Evolutionary conservation across 2,113 vertebrate species (phyloP).

Genomic region (Crotalus tigris): DNA sequence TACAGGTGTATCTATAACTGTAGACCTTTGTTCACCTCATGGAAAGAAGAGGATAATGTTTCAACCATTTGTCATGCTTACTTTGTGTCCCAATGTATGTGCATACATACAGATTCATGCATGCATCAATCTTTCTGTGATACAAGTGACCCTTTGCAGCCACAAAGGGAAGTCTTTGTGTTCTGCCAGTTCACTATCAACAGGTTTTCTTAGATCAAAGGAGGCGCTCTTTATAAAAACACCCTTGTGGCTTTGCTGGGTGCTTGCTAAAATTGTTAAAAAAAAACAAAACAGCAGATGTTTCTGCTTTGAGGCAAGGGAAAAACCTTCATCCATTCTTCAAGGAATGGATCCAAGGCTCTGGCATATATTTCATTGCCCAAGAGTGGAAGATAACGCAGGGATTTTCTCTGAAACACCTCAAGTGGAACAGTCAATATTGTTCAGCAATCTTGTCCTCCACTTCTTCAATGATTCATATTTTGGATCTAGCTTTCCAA

Average conservation of each 20-base stretch:
- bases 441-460: conserved; percentile 6
- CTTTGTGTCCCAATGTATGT: neutral
- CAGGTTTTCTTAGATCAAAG: neutral
- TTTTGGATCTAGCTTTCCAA: neutral
- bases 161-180: conserved; percentile 6
- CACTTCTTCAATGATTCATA: neutral
- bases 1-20: neutral
- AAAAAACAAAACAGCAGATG: neutral
- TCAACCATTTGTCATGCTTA: neutral
- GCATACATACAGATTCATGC: neutral
- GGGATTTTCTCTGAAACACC: neutral
- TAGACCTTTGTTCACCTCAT: neutral
- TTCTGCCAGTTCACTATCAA: conserved; percentile 8
- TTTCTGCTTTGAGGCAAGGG: neutral
- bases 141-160: neutral
- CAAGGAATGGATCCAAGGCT: neutral
- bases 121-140: neutral
- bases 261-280: conserved; percentile 7
- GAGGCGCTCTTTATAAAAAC: conserved; percentile 16
- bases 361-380: neutral
- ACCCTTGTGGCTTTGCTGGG: conserved; percentile 10
- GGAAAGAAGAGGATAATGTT: neutral
- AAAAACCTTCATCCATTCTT: neutral
- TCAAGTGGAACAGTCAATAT: neutral
- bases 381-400: neutral